Conservation (phyloP, 2,113 vertebrate species). For the Australoheros scitulus region DNA sequence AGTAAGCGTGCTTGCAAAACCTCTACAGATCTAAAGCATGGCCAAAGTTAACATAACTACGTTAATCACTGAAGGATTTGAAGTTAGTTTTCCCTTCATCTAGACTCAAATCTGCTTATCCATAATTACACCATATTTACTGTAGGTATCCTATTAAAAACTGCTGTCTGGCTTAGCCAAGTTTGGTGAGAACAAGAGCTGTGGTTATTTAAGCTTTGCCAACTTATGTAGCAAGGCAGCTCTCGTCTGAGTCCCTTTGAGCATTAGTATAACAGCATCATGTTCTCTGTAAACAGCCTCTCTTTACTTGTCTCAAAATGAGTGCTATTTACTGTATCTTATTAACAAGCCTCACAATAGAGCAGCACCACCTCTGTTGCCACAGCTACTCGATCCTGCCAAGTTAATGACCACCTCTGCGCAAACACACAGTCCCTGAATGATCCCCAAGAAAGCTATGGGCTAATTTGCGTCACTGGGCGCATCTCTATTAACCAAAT, state of each 20-base stretch:
- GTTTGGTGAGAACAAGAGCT: slow-evolving; percentile 49
- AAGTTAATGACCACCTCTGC: slow-evolving; percentile 52
- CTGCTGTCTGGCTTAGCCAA: slow-evolving; percentile 35
- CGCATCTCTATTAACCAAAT: slow-evolving; percentile 42
- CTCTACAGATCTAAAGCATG: neutral
- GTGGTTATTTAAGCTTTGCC: slow-evolving; percentile 43
- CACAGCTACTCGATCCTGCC: slow-evolving; percentile 24
- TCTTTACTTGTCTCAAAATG: slow-evolving; percentile 9
- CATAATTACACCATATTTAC: slow-evolving; percentile 54
- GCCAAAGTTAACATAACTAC: slow-evolving; percentile 12
- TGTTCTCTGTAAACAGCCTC: slow-evolving; percentile 22
- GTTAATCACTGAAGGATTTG: slow-evolving; percentile 3
- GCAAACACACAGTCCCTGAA: slow-evolving; percentile 44
- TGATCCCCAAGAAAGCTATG: slow-evolving; percentile 24
- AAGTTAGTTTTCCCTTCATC: slow-evolving; percentile 34
- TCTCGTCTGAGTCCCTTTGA: slow-evolving; percentile 23
- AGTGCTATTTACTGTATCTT: slow-evolving; percentile 33
- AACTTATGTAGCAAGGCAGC: slow-evolving; percentile 39
- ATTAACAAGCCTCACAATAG: slow-evolving; percentile 37
- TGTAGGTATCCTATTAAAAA: slow-evolving; percentile 49
- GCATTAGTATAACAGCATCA: slow-evolving; percentile 36
- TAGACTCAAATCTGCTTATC: slow-evolving; percentile 28
- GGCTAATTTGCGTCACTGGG: slow-evolving; percentile 41
- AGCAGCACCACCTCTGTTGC: slow-evolving; percentile 34
- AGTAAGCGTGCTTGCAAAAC: neutral